Base-by-base conservation (phyloP, 2,888 invertebrate genomes). In the Sinelater perroti region DNA sequence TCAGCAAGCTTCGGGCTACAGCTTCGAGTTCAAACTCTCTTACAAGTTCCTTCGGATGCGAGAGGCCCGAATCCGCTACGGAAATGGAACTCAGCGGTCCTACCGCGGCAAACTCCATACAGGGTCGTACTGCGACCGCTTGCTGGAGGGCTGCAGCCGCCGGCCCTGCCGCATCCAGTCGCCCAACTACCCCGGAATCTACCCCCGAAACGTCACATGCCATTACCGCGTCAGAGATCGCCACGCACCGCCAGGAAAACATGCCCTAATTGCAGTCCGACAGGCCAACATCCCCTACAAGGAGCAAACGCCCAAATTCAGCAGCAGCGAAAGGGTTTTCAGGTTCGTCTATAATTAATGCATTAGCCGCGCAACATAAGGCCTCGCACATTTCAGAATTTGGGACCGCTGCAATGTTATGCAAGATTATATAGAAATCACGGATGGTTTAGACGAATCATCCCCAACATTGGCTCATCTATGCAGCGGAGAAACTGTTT, bases 131-230 rank as follows among this genome's bases (percentile, higher is more conserved):
- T 92, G 92, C 78, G 91, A 91, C 80, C 85, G 91, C 70, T 84
- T 90, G 68, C 83, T 91, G 69, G 89, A 88, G 71, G 87, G 88
- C 75, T 92, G 92, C 76, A 89, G 89, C 77, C 83, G 85, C 57
- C 78, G 77, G 21, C 71, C 74, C 5, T 79, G 79, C 78, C 86
- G 90, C 61, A 87, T 92, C 60, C 90, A 91, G 78, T 93, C 93
- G 16, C 95, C 94, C 7, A 95, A 95, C 82, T 94, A 91, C 78
- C 93, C 93, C 7, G 94, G 94, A 47, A 87, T 92, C 65, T 95
- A 94, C 78, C 93, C 93, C 3, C 82, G 93, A 58, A 93, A 93
- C 77, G 88, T 93, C 61, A 91, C 91, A 67, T 79, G 78, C 64
- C 73, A 74, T 60, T 79, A 78, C 67, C 71, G 75, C 45, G 71